These are phyloP conservation scores for Anarsia innoxiella DNA, from an alignment of 2,888 invertebrate genomes.

Conservation along the genomic window DNA sequence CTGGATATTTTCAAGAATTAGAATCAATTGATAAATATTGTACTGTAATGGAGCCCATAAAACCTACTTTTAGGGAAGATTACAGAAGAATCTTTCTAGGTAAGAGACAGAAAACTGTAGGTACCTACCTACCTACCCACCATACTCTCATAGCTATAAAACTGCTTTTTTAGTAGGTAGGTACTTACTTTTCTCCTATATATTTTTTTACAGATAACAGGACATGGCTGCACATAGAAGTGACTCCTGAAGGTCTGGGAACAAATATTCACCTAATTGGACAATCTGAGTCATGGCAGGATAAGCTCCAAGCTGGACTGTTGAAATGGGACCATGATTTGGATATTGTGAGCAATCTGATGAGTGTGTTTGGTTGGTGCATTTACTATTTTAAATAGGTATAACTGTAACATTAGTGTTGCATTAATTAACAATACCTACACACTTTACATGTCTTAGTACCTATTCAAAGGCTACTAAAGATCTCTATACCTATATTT, in stretches of 20 bases:
- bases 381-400: not conserved
- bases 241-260: slow-evolving; percentile 48
- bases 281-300: slow-evolving; percentile 45
- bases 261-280: slow-evolving; percentile 53
- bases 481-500: too few relatives aligned
- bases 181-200: too few relatives aligned
- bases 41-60: slow-evolving; percentile 49
- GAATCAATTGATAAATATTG: slow-evolving; percentile 47
- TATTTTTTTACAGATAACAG: slow-evolving; percentile 49
- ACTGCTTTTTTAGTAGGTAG: too few relatives aligned
- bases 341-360: slow-evolving; percentile 54
- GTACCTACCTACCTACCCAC: too few relatives aligned
- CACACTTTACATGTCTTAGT: too few relatives aligned
- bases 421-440: too few relatives aligned
- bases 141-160: too few relatives aligned
- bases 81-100: slow-evolving; percentile 55
- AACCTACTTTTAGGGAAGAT: slow-evolving; percentile 50
- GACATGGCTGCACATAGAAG: slow-evolving; percentile 59
- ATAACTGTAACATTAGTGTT: too few relatives aligned
- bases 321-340: slow-evolving; percentile 59
- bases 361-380: slow-evolving; percentile 50
- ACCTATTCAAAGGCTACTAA: too few relatives aligned
- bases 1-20: slow-evolving; percentile 47
- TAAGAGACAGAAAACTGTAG: too few relatives aligned
- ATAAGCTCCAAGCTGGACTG: slow-evolving; percentile 47